A percentile compares a stretch with the other conserved stretches of the same genome.
Evolutionary conservation across 2,888 invertebrate genomes (phyloP).

Genomic region (Orthonevra nobilis): DNA sequence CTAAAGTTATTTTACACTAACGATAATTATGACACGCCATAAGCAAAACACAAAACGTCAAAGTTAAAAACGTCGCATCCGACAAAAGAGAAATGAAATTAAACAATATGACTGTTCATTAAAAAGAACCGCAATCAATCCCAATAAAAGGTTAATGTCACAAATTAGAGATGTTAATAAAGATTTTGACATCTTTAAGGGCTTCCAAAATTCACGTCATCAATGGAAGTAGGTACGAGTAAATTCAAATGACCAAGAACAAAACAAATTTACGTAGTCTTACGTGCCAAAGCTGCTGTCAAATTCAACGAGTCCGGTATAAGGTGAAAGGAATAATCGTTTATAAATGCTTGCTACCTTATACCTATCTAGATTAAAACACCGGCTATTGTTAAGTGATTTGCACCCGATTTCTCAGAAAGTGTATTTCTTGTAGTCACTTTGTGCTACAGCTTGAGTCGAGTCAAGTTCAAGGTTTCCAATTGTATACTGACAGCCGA

Average conservation of each 20-base stretch:
- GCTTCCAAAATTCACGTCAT: background rate
- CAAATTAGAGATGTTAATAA: too few species aligned
- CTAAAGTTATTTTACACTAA: slow-evolving; percentile 3
- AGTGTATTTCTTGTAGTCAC: background rate
- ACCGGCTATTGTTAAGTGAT: slow-evolving; percentile 32
- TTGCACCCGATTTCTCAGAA: background rate
- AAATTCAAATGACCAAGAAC: too few species aligned
- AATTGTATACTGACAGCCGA: background rate
- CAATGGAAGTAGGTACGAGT: too few species aligned
- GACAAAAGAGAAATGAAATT: background rate
- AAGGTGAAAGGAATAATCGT: slow-evolving; percentile 26
- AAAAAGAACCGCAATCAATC: background rate
- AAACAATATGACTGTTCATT: background rate
- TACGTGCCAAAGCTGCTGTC: too few species aligned
- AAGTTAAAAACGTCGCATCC: background rate
- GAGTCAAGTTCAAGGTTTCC: slow-evolving; percentile 40
- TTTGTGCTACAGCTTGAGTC: too few species aligned
- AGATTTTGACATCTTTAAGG: background rate
- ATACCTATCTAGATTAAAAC: slow-evolving; percentile 8
- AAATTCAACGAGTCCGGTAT: slow-evolving; percentile 25
- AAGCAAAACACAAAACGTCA: background rate
- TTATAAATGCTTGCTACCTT: too few species aligned
- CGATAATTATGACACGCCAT: background rate
- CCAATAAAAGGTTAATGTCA: too few species aligned
- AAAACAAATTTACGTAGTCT: too few species aligned